These are phyloP conservation scores for Chrosomus eos DNA, from an alignment of 2,797 vertebrate genomes.

Conservation along the genomic window DNA sequence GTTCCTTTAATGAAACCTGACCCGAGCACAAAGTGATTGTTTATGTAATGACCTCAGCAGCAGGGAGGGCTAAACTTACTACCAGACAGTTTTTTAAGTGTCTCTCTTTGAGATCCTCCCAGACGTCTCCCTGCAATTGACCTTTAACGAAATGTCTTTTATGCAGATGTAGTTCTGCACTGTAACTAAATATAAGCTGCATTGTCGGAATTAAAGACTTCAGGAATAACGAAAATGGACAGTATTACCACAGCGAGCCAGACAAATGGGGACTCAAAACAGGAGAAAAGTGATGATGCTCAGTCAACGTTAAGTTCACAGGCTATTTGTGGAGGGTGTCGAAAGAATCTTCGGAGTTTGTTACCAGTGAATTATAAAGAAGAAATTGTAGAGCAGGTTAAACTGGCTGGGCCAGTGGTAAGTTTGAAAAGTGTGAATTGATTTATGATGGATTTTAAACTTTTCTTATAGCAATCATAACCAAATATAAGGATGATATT, in stretches of 20 bases:
- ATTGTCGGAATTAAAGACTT: neutral
- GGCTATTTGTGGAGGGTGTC: slow-evolving; percentile 61
- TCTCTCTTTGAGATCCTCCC: neutral
- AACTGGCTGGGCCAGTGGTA: slow-evolving; percentile 74
- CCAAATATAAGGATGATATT: neutral
- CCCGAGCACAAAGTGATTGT: neutral
- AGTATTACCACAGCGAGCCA: slow-evolving; percentile 14
- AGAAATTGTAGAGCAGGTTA: slow-evolving; percentile 69
- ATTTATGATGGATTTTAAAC: neutral
- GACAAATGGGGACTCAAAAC: slow-evolving; percentile 38
- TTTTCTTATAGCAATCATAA: neutral
- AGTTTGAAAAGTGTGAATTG: slow-evolving; percentile 27
- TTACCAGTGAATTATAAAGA: slow-evolving; percentile 68
- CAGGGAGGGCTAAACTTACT: slow-evolving; percentile 2
- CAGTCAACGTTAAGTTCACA: slow-evolving; percentile 26
- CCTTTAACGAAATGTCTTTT: neutral
- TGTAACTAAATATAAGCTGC: neutral
- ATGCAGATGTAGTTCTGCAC: neutral
- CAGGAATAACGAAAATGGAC: slow-evolving; percentile 27
- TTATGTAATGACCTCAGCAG: slow-evolving; percentile 21
- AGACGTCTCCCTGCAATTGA: neutral
- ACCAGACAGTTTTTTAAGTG: neutral
- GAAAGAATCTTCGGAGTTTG: slow-evolving; percentile 56
- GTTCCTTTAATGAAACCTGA: slow-evolving; percentile 53
- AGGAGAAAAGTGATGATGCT: slow-evolving; percentile 20